Evolutionary conservation across 2,888 invertebrate species (phyloP), one percentile per base, ranked within the genome.

Genomic region (Kuschelorhynchus macadamiae): DNA sequence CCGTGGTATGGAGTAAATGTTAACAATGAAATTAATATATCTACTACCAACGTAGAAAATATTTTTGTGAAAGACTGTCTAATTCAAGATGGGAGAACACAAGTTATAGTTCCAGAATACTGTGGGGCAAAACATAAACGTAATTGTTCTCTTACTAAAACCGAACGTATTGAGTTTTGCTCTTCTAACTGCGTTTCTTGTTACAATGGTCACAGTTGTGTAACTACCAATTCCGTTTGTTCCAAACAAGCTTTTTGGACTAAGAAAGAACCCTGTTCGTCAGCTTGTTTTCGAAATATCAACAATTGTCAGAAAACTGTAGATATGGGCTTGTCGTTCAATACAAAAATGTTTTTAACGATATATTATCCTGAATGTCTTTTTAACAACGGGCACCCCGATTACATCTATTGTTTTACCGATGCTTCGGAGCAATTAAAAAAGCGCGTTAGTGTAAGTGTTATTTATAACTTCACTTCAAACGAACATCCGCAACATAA

Each of bases 401-500:
- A 87, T 65, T 83, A 81, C 71, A 83, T 89, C 46, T 86, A 86
- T 74, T 90, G 90, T 77, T 90, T 88, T 77, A 88, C 90, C 1
- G 86, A 89, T 75, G 87, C 88, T 0, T 78, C 80, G 17, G 85
- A 86, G 72, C 86, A 86, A 2, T 84, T 87, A 70, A 82, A 85
- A 17, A 84, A 79, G 70, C 83, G 82, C 2, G 84, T 88, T 0
- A 36, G 44, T 20, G n/a, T 53, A 14, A 36, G 9, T 2, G 12
- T 46, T 1, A 46, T 53, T 9, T 25, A 36, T n/a, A 46, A 46
- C 9, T 11, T 16, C 16, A 36, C 30, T 3, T 20, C 55, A n/a
- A 16, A 55, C 25, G n/a, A 49, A 17, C 46, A 56, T 33, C 46
- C 50, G 0, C 67, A 61, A 56, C 64, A 8, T 18, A 32, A 12